A percentile compares a stretch with the other conserved stretches of the same genome.
Conservation (phyloP, 2,888 invertebrate genomes). For the Macrophya annulata region DNA sequence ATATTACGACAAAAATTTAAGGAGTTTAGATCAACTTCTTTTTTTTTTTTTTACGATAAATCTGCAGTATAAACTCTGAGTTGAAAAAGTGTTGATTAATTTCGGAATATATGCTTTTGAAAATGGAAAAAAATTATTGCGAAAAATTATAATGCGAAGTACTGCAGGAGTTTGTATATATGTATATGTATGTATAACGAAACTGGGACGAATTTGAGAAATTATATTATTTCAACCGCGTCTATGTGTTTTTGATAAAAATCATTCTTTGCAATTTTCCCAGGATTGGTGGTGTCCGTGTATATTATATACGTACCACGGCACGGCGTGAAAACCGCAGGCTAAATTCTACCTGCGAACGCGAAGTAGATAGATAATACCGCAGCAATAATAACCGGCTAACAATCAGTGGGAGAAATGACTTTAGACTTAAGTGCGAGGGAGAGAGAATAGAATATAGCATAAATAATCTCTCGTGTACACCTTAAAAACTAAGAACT, state of each 20-base stretch:
- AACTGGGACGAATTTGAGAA: constrained; percentile 74
- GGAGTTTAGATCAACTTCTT: no score
- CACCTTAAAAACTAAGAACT: not conserved
- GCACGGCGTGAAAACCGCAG: constrained; percentile 29
- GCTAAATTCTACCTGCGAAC: not conserved
- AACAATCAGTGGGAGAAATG: constrained; percentile 27
- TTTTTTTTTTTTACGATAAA: no score
- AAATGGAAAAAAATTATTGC: not conserved
- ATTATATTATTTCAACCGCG: constrained; percentile 67
- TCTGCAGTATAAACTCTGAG: no score
- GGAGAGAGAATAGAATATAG: not conserved
- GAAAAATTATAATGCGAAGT: not conserved
- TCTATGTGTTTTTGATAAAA: constrained; percentile 65
- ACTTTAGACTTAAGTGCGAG: not conserved
- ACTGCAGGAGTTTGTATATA: constrained; percentile 61
- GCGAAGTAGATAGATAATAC: not conserved
- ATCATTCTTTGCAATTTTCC: constrained; percentile 76
- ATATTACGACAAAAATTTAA: no score
- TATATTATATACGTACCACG: not conserved
- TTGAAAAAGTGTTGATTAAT: no score
- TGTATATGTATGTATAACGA: constrained; percentile 48
- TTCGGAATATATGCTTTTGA: no score
- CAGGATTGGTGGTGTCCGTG: constrained; percentile 63
- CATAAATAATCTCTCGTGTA: not conserved
- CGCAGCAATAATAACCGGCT: constrained; percentile 19